phyloP scores from a whole-genome alignment of 1,140 invertebrate genomes.

The Penaeus japonicus region DNA sequence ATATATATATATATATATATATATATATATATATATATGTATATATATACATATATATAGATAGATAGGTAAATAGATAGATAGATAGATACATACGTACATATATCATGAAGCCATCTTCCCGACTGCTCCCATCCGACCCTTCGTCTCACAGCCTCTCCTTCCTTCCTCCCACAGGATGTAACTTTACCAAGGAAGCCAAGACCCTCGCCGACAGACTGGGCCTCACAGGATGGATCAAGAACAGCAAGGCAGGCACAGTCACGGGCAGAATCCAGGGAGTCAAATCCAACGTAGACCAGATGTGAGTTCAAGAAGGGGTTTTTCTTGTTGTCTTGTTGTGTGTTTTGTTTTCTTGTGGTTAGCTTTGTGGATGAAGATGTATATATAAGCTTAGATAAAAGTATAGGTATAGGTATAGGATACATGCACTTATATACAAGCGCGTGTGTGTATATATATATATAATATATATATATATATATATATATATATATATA shows the following conservation, averaged over 20 bases:
- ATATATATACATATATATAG: not conserved
- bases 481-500: too few species aligned
- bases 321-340: not conserved
- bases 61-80: not conserved
- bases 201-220: constrained; percentile 35
- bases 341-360: too few species aligned
- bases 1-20: not conserved
- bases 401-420: too few species aligned
- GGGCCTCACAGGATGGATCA: constrained; percentile 38
- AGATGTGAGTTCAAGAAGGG: constrained; percentile 23
- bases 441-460: too few species aligned
- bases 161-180: not conserved
- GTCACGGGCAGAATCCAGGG: constrained; percentile 37
- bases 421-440: too few species aligned
- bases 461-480: too few species aligned
- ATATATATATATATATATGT: not conserved
- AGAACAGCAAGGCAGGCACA: constrained; percentile 42
- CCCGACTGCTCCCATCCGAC: not conserved
- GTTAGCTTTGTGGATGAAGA: too few species aligned
- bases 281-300: constrained; percentile 20
- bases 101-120: not conserved
- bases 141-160: not conserved
- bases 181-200: constrained; percentile 46
- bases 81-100: not conserved
- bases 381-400: too few species aligned